Conservation (phyloP, 2,888 invertebrate species). For the Erebia aethiops region DNA sequence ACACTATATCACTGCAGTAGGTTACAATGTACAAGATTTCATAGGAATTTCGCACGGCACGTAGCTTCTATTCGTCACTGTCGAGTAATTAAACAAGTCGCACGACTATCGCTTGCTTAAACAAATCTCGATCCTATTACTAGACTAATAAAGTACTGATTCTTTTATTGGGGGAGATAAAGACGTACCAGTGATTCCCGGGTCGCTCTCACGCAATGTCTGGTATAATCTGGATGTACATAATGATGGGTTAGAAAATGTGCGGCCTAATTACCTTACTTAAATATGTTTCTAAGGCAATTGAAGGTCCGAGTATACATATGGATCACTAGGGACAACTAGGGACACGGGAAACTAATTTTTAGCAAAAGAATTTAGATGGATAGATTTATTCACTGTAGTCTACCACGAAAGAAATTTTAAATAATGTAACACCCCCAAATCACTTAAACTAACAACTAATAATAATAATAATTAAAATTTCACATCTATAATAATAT, state of each 20-base stretch:
- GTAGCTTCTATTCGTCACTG: slow-evolving; percentile 69
- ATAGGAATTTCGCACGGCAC: slow-evolving; percentile 73
- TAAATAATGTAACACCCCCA: too few relatives aligned
- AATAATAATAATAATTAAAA: fast-evolving
- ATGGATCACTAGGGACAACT: too few relatives aligned
- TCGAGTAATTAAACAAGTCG: slow-evolving; percentile 64
- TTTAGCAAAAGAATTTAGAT: too few relatives aligned
- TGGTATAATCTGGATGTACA: background rate
- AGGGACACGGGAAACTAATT: too few relatives aligned
- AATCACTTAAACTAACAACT: too few relatives aligned
- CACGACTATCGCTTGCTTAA: slow-evolving; percentile 43
- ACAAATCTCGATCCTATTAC: slow-evolving; percentile 44
- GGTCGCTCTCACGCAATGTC: slow-evolving; percentile 69
- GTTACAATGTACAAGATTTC: slow-evolving; percentile 63
- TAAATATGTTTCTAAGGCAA: background rate
- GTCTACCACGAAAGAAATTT: too few relatives aligned
- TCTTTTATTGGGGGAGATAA: slow-evolving; percentile 43
- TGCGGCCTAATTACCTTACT: slow-evolving; percentile 15
- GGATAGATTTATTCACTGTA: too few relatives aligned
- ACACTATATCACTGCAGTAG: slow-evolving; percentile 54
- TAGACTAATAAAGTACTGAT: slow-evolving; percentile 41
- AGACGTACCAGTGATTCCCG: slow-evolving; percentile 60
- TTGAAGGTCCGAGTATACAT: background rate
- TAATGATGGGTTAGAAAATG: slow-evolving; percentile 28
- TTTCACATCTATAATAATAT: too few relatives aligned